These are phyloP conservation scores for Gallinago solitaria DNA, from an alignment of 2,797 vertebrate species.

Conservation along the genomic window DNA sequence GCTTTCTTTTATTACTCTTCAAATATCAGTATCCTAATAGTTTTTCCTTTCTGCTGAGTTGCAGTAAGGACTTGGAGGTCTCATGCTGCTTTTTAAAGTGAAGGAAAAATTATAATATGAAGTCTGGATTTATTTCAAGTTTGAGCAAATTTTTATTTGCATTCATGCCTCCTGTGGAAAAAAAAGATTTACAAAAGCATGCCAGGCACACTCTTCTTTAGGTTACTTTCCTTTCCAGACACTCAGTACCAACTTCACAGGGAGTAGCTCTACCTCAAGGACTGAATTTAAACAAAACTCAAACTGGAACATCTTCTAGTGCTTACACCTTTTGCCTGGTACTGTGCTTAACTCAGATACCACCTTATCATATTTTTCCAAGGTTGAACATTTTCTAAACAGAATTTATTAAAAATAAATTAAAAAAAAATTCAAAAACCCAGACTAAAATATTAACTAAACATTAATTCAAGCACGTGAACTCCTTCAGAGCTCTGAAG, in stretches of 20 bases:
- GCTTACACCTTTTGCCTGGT: background rate
- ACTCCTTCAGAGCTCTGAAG: background rate
- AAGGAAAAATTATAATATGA: background rate
- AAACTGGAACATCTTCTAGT: background rate
- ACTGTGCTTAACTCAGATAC: background rate
- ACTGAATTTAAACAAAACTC: background rate
- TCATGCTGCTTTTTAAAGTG: background rate
- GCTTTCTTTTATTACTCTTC: background rate
- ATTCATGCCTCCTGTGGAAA: background rate
- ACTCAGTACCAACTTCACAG: background rate
- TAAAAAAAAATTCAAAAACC: fast-evolving
- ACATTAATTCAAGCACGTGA: background rate
- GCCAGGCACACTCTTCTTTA: background rate
- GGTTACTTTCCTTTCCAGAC: background rate
- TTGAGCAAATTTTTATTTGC: background rate
- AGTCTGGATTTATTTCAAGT: background rate
- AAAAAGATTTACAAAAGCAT: background rate
- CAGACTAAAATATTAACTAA: background rate
- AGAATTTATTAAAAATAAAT: background rate
- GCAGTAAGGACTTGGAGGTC: background rate
- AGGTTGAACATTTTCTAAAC: background rate
- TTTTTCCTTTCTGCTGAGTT: background rate
- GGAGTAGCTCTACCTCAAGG: background rate
- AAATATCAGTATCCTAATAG: background rate
- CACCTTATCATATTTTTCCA: background rate